Evolutionary conservation across 1,140 invertebrate species (phyloP).

Genomic region (Proctacanthus coquilletti): DNA sequence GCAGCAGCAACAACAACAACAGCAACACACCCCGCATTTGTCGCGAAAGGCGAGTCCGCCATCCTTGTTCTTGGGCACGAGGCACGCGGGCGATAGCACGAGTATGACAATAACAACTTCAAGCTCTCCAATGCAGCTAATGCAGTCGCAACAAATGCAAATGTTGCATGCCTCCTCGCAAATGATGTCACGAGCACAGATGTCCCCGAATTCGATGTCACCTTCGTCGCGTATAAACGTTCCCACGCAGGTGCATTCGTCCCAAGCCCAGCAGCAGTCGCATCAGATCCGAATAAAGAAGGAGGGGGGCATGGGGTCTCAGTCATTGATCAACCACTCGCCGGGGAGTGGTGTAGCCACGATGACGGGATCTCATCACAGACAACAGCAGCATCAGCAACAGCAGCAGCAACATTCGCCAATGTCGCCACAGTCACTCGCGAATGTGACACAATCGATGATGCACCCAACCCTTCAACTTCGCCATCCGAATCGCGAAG

Average conservation of each 20-base stretch:
- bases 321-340: conserved; percentile 20
- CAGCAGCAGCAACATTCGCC: conserved; percentile 19
- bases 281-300: conserved; percentile 32
- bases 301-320: conserved; percentile 28
- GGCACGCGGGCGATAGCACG: neutral
- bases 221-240: conserved; percentile 34
- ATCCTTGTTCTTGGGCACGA: conserved; percentile 17
- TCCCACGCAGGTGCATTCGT: conserved; percentile 36
- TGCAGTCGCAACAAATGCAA: conserved; percentile 22
- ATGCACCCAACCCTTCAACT: conserved; percentile 24
- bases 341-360: too few species aligned
- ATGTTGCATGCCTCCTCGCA: conserved; percentile 26
- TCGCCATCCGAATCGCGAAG: conserved; percentile 24
- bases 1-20: conserved; percentile 15
- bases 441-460: conserved; percentile 21
- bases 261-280: conserved; percentile 31
- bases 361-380: conserved; percentile 16
- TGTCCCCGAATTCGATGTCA: conserved; percentile 14
- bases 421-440: conserved; percentile 12
- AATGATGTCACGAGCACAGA: conserved; percentile 34
- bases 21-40: conserved; percentile 10
- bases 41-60: conserved; percentile 23
- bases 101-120: conserved; percentile 9
- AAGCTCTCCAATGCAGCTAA: conserved; percentile 26
- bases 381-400: conserved; percentile 29